Base-by-base conservation (phyloP, 2,888 invertebrate genomes). In the Charanyca ferruginea region DNA sequence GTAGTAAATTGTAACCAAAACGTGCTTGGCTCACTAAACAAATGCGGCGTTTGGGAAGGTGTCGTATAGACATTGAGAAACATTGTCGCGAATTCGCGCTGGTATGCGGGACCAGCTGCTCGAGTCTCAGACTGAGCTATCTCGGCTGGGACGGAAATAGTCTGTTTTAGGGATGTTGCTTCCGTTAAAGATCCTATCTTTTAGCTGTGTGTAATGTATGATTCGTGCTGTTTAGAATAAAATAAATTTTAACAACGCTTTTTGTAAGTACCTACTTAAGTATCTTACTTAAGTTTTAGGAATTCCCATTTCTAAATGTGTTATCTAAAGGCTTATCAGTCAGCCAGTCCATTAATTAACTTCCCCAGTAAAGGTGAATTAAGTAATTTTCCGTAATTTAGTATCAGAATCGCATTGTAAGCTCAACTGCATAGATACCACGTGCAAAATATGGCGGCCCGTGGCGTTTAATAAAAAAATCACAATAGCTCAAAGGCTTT, bases 21-120 rank as follows among this genome's bases (percentile, higher is more conserved):
- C 64, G 52, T 70, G 66, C 51, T 66, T 64, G 41, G 35, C 28
- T 52, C 49, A 62, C 42, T 58, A 76, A 71, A 71, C 79, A 78
- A 62, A 18, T 20, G 54, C 9, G 22, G n/a, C 16, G 42, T 47
- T 58, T 73, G 13, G 78, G 66, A 41, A 66, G 48, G n/a, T 45
- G n/a, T 61, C 49, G 45, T 25, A 44, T 55, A 48, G 35, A 62
- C n/a, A 78, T 71, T 73, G 69, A 75, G 66, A 79, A 71, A 79
- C 76, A 76, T 73, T 73, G 74, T 73, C 78, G 51, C 55, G 18
- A 59, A 51, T 77, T 25, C 64, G 66, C 74, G 35, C n/a, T 77
- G 80, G 76, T 81, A 83, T 81, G 84, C 62, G 54, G 35, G 60
- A 66, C 82, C 82, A 83, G 83, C 84, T 81, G 84, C 75, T 73